Base-by-base conservation (phyloP, 2,797 vertebrate species). In the Pseudopleuronectes americanus region DNA sequence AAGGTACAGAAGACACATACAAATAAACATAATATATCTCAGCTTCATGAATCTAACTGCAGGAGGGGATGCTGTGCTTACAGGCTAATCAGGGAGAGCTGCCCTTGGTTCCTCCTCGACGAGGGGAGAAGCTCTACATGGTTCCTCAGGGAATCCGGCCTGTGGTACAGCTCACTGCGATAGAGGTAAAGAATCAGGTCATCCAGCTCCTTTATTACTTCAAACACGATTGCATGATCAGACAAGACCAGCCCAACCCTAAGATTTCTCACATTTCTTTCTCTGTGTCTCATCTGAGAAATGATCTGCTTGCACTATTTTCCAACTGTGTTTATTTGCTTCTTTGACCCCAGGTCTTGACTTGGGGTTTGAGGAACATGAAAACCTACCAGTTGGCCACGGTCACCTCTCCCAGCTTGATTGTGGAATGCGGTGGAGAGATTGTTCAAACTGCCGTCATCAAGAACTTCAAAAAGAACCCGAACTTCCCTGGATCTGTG, bases 281-380 rank as follows among this genome's bases (percentile, higher is more conserved):
- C 43, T 70, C 0, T 57, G 24, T 23, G 63, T 28, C 10, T 21
- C 21, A 28, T 63, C 22, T 60, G 57, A 5, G 10, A 28, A 14
- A 38, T 63, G n/a, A 64, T 51, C 8, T 72, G 21, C 14, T 8
- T 4, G 16, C 4, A 16, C 17, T 24, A 0, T 12, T 55, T 49
- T 67, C 0, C 24, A 6, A 41, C 3, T 58, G 48, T 45, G 21
- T 41, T 60, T 16, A 41, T 83, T 10, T 79, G 53, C 59, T 65
- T 71, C 4, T 73, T 47, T 73, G 21, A 43, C 31, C 9, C 23
- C 79, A 99, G 98, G 95, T 99, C 83, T 91, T 99, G 84, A 96
- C 97, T 55, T 99, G 98, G 98, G 98, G 98, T 8, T 89, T 99
- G 87, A 95, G 98, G 83, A 99, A 99, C 89, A 98, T 99, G 98